Evolutionary conservation across 1,140 invertebrate species (phyloP), one percentile per base, ranked within the genome.

Genomic region (Drepana arcuata): DNA sequence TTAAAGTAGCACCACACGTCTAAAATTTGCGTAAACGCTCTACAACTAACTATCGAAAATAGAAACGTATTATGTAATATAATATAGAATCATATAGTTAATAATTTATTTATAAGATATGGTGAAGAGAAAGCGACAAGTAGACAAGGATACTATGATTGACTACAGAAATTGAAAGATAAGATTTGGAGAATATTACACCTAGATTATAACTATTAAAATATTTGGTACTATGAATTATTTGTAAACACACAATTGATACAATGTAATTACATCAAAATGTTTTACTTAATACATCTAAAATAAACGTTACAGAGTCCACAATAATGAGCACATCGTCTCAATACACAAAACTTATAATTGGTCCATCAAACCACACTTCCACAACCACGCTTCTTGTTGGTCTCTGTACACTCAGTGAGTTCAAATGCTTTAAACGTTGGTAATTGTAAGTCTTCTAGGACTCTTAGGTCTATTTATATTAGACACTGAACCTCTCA

Each of bases 361-460:
- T 59, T 59, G 51, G 51, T 55, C 56, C 51, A 10, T 47, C 13
- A 16, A 35, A 44, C 41, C 41, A 23, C 12, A 18, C 6, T 14
- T 23, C n/a, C n/a, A n/a, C n/a, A n/a, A n/a, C n/a, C n/a, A n/a
- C n/a, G n/a, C n/a, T n/a, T n/a, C n/a, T n/a, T n/a, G n/a, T n/a
- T n/a, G n/a, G 9, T 21, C n/a, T 7, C 18, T 7, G 15, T 37
- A 7, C 16, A 14, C 2, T 34, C 15, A 14, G 14, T 14, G 2
- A 16, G 10, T 41, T 25, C 25, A 28, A 28, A 21, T 5, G n/a
- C 6, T 10, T 50, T 65, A 81, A 13, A 81, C 77, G 50, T 81
- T 81, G 11, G 77, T 81, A 16, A 78, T 73, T 32, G 73, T 81
- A 25, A 81, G 42, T 31, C 73, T 42, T 35, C 77, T 56, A 7